Percentiles rank a stretch among this genome's conserved stretches.
These are phyloP conservation scores for Carapus acus DNA, from an alignment of 2,797 vertebrate species.

Conservation along the genomic window DNA sequence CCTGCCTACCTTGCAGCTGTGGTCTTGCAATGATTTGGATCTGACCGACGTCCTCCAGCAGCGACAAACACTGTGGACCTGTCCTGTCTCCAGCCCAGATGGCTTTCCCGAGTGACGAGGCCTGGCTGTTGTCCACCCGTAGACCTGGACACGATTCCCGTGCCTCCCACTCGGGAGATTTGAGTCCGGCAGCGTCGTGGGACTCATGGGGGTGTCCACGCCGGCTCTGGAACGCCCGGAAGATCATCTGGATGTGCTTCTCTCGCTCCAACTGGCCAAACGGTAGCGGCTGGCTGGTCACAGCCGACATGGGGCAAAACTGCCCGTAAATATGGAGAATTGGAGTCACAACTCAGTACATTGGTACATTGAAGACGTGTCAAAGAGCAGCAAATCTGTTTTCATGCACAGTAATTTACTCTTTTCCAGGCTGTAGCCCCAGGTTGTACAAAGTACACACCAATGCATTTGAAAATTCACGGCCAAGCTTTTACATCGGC, in stretches of 20 bases:
- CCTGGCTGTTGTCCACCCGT: slow-evolving; percentile 6
- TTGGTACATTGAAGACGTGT: too few relatives aligned
- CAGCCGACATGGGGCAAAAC: slow-evolving; percentile 61
- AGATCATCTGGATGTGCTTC: slow-evolving; percentile 73
- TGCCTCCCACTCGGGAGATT: slow-evolving; percentile 18
- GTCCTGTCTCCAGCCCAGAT: slow-evolving; percentile 10
- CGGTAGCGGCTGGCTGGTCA: slow-evolving; percentile 71
- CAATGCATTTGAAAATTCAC: too few relatives aligned
- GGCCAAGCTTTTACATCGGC: too few relatives aligned
- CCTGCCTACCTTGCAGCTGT: slow-evolving; percentile 69
- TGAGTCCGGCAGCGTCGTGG: slow-evolving; percentile 26
- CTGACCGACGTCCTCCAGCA: slow-evolving; percentile 62
- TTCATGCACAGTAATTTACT: too few relatives aligned
- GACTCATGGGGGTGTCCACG: slow-evolving; percentile 36
- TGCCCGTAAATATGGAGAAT: slow-evolving; percentile 7
- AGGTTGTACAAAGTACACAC: too few relatives aligned
- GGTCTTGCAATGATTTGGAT: slow-evolving; percentile 71
- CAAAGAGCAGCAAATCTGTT: too few relatives aligned
- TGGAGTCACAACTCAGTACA: too few relatives aligned
- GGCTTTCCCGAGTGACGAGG: slow-evolving; percentile 3
- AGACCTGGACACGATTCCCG: slow-evolving; percentile 17
- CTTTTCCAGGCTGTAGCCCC: too few relatives aligned
- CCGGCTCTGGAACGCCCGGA: slow-evolving; percentile 58
- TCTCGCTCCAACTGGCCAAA: slow-evolving; percentile 72
- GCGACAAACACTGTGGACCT: slow-evolving; percentile 45